Conservation (phyloP, 2,113 vertebrate genomes). For the Pollimyrus isidori region DNA sequence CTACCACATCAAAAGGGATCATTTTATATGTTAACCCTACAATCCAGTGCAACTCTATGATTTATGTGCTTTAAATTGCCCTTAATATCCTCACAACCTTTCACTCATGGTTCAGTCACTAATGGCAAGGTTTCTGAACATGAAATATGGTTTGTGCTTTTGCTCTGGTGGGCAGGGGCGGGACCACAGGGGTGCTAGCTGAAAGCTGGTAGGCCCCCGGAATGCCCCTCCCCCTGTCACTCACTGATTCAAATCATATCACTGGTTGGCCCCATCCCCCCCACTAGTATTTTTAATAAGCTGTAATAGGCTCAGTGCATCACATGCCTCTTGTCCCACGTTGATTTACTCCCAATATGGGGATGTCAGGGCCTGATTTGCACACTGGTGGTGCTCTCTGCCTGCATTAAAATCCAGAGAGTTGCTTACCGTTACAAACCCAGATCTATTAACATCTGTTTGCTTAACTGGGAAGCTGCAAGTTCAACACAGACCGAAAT, state of each 20-base stretch:
- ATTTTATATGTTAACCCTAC: background rate
- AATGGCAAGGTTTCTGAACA: background rate
- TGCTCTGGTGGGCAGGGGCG: background rate
- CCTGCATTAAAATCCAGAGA: constrained; percentile 23
- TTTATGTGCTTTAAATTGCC: background rate
- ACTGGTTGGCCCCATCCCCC: background rate
- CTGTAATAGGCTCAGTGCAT: background rate
- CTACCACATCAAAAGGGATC: background rate
- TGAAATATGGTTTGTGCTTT: background rate
- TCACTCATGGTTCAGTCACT: background rate
- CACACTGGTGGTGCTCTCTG: constrained; percentile 19
- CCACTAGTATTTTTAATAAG: background rate
- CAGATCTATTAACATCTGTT: constrained; percentile 12
- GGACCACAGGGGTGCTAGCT: background rate
- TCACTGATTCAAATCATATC: background rate
- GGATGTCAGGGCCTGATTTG: constrained; percentile 2
- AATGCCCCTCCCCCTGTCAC: background rate
- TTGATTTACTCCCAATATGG: constrained; percentile 18
- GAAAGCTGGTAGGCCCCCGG: background rate
- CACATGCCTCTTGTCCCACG: background rate
- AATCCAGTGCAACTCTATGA: background rate
- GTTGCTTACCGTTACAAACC: constrained; percentile 15
- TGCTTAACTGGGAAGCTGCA: constrained; percentile 12
- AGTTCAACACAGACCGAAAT: constrained; percentile 6
- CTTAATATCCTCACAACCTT: background rate